Evolutionary conservation across 2,113 vertebrate genomes (phyloP).

Genomic region (Cynoglossus semilaevis): DNA sequence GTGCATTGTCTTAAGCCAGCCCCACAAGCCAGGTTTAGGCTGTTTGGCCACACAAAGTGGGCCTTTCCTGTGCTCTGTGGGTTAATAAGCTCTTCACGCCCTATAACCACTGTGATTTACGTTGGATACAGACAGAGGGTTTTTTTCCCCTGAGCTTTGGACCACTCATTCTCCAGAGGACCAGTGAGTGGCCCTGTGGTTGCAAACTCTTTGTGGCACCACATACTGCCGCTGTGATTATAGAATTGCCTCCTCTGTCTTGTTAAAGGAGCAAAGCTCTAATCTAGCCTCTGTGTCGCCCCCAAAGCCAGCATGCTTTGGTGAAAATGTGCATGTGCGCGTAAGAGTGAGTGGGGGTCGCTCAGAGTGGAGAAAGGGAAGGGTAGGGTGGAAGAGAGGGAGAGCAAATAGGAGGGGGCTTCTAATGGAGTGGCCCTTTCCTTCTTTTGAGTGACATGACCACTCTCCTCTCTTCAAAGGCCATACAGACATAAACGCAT

Average conservation of each 20-base stretch:
- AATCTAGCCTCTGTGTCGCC: conserved; percentile 71
- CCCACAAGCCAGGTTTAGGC: background rate
- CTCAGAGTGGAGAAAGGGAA: conserved; percentile 43
- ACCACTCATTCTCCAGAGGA: conserved; percentile 59
- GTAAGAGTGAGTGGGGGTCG: conserved; percentile 63
- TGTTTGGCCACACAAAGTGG: conserved; percentile 29
- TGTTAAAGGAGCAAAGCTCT: conserved; percentile 74
- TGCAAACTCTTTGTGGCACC: conserved; percentile 72
- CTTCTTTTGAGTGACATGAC: conserved; percentile 81
- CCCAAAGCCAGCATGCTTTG: conserved; percentile 69
- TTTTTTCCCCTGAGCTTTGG: conserved; percentile 44
- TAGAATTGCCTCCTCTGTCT: conserved; percentile 67
- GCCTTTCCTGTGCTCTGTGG: conserved; percentile 31
- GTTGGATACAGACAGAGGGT: conserved; percentile 35
- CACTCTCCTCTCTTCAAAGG: conserved; percentile 80
- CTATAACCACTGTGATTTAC: conserved; percentile 46
- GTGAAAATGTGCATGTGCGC: conserved; percentile 43
- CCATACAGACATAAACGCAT: conserved; percentile 73
- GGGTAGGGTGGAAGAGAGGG: conserved; percentile 37
- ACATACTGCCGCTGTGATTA: conserved; percentile 72
- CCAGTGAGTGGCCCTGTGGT: conserved; percentile 61
- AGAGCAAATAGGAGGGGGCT: conserved; percentile 39
- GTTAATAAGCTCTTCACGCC: conserved; percentile 59
- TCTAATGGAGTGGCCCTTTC: conserved; percentile 72
- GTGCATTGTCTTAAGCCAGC: conserved; percentile 31